A percentile compares a stretch with the other conserved stretches of the same genome.
These are phyloP conservation scores for Stegophylla sp. DNA, from an alignment of 2,888 invertebrate species.

Conservation along the genomic window DNA sequence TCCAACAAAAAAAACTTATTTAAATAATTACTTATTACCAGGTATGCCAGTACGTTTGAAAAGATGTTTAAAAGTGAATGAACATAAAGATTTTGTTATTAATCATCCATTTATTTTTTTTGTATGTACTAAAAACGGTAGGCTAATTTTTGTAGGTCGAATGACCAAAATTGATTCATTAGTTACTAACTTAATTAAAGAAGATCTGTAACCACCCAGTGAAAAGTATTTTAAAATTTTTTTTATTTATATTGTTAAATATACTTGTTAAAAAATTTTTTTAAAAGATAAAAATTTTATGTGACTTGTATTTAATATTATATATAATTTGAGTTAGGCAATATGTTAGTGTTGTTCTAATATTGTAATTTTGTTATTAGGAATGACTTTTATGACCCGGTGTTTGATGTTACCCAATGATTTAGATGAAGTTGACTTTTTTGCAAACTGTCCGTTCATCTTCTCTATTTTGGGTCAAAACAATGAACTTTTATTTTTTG, in stretches of 20 bases:
- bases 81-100: conserved; percentile 64
- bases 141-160: conserved; percentile 46
- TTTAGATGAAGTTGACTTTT: conserved; percentile 61
- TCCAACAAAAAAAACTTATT: conserved; percentile 49
- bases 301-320: background rate
- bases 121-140: conserved; percentile 9
- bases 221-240: background rate
- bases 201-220: conserved; percentile 13
- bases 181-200: background rate
- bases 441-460: conserved; percentile 63
- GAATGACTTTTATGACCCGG: conserved; percentile 37
- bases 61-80: conserved; percentile 59
- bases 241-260: background rate
- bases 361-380: conserved; percentile 48
- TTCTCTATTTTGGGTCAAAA: conserved; percentile 52
- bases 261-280: background rate
- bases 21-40: conserved; percentile 38
- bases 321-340: background rate
- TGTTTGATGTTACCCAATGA: conserved; percentile 26
- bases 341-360: conserved; percentile 13
- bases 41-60: conserved; percentile 25
- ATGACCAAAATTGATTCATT: conserved; percentile 22
- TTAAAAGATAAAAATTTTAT: background rate
- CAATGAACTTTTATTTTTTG: conserved; percentile 43
- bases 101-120: conserved; percentile 65